Base-by-base conservation (phyloP, 2,797 vertebrate genomes). In the Mastacembelus armatus region DNA sequence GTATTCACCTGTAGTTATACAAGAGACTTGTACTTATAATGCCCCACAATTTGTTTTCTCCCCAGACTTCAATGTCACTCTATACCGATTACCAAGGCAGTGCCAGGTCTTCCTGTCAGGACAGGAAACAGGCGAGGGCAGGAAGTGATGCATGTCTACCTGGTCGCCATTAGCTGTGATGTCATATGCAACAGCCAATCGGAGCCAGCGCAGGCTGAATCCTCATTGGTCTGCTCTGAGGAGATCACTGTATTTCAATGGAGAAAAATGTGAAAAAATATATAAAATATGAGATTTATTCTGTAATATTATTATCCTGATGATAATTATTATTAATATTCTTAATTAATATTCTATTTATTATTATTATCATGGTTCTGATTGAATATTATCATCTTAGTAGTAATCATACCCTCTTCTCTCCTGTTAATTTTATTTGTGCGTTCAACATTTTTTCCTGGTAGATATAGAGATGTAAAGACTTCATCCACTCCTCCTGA, bases 131-230 rank as follows among this genome's bases (percentile, higher is more conserved):
- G 88, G 81, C 57, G 65, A 15, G 79, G 88, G 66, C 88, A 92
- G 93, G 91, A 91, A 92, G 90, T 80, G 94, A 95, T 98, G 97
- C 97, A 98, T 98, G 97, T 98, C 96, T 95, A 97, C 96, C 96
- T 96, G 88, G 88, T 90, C 78, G 95, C 96, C 95, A 97, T 96
- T 97, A 96, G 96, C 96, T 98, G 96, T 96, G 95, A 96, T 95
- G 96, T 98, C 96, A 98, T 97, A 98, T 98, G 97, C 96, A 99
- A 98, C 85, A 96, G 96, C 97, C 90, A 91, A 78, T 88, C 56
- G 87, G 89, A 91, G 88, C 89, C 90, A 88, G 89, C 79, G 78
- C 80, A 88, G 95, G 95, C 96, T 95, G 95, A 97, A 94, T 85
- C 73, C 85, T 91, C 83, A 93, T 95, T 93, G 94, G 88, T 91